phyloP scores from a whole-genome alignment of 1,140 invertebrate species.

The Cepaea nemoralis region DNA sequence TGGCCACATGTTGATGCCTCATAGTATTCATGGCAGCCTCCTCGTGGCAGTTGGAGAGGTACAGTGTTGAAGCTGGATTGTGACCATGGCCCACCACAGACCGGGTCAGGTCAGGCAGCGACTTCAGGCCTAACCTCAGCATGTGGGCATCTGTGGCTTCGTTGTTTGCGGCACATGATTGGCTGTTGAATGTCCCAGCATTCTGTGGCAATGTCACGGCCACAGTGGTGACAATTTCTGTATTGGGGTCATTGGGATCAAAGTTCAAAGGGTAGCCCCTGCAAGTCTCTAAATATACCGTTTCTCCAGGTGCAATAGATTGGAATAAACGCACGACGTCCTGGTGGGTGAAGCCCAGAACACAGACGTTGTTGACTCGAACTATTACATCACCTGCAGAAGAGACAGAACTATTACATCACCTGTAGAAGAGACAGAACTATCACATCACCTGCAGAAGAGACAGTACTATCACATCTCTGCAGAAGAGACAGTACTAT shows the following conservation, averaged over 20 bases:
- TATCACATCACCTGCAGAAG: too few species aligned
- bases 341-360: constrained; percentile 94
- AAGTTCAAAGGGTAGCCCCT: constrained; percentile 95
- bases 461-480: too few species aligned
- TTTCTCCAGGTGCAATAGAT: constrained; percentile 89
- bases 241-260: constrained; percentile 97
- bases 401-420: too few species aligned
- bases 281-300: constrained; percentile 91
- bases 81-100: constrained; percentile 42
- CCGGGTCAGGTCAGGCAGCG: constrained; percentile 66
- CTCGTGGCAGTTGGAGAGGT: constrained; percentile 48
- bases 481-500: too few species aligned
- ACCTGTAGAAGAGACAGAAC: too few species aligned
- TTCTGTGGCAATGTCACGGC: constrained; percentile 81
- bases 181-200: constrained; percentile 34
- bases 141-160: background rate
- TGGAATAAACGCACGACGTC: constrained; percentile 96
- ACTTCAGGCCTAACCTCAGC: constrained; percentile 56
- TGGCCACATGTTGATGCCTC: constrained; percentile 59
- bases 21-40: constrained; percentile 43
- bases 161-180: constrained; percentile 31
- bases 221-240: constrained; percentile 93
- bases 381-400: constrained; percentile 92
- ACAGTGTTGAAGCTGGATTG: constrained; percentile 54
- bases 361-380: constrained; percentile 92